Evolutionary conservation across 2,113 vertebrate species (phyloP).

Genomic region (Oostethus manadensis): DNA sequence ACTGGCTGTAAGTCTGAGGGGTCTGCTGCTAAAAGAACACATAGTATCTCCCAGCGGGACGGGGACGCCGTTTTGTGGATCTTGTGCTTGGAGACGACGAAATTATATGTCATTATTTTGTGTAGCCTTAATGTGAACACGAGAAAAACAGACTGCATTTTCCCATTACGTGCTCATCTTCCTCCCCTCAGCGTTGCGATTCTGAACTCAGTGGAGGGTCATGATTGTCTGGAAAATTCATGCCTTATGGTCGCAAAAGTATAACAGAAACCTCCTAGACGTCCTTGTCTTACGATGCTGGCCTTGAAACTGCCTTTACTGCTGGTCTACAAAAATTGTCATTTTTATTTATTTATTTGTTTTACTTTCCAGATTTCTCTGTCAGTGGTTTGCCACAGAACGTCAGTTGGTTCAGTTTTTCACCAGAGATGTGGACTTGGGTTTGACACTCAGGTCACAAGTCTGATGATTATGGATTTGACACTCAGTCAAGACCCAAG

Average conservation of each 20-base stretch:
- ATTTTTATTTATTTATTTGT: no score
- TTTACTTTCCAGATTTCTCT: no score
- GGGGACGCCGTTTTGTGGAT: slow-evolving; percentile 22
- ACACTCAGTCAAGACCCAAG: no score
- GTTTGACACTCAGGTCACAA: no score
- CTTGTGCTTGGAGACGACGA: slow-evolving; percentile 11
- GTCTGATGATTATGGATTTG: no score
- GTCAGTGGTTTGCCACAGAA: no score
- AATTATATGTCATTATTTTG: slow-evolving; percentile 35
- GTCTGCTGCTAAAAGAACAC: slow-evolving; percentile 21
- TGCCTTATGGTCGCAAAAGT: not conserved
- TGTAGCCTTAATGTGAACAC: slow-evolving; percentile 10
- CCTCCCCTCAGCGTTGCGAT: not conserved
- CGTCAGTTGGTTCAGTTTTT: no score
- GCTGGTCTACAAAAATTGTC: no score
- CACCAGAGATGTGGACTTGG: no score
- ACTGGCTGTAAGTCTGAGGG: slow-evolving; percentile 26
- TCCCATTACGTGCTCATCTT: not conserved
- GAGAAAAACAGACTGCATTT: not conserved
- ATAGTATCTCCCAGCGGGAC: slow-evolving; percentile 12
- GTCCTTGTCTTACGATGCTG: no score
- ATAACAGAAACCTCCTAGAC: no score
- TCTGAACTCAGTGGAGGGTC: not conserved
- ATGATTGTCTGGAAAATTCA: not conserved
- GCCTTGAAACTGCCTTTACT: no score